Evolutionary conservation across 2,888 invertebrate genomes (phyloP), one percentile per base, ranked within the genome.

Genomic region (Andricus curvator): DNA sequence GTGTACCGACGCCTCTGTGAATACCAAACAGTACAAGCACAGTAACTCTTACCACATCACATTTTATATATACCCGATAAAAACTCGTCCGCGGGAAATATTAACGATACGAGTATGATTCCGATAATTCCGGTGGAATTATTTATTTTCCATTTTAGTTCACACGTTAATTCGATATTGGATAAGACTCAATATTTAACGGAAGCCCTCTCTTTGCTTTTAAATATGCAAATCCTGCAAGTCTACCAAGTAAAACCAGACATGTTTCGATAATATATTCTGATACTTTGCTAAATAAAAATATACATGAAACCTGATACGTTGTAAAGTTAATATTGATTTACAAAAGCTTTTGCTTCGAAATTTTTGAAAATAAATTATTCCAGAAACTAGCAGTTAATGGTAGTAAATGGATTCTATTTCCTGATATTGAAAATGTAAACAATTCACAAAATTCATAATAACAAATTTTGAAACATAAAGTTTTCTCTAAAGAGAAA

Each of bases 1-100:
- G 92, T 92, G 92, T 91, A 88, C 88, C 89, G 88, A 90, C 89
- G 90, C 91, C 86, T 88, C 86, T 86, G 88, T 85, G 92, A 93
- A 93, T 93, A 93, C 92, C 88, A 92, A 93, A 84, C 83, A 80
- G 88, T 90, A 86, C 86, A 87, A 87, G 82, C 83, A 84, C 79
- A 79, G 80, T 84, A 83, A 29, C 51, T 74, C 6, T 66, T 66
- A 70, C 70, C n/a, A 70, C 70, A 70, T 70, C 51, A 70, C 29
- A 70, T 51, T 51, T 51, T 51, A 51, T 11, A 70, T 62, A 25
- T 62, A 62, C 13, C 25, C 22, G 6, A 25, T 11, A 20, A 60
- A 60, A 60, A 60, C 9, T 60, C 22, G 17, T 11, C 4, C 60
- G 3, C 60, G 6, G 13, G 3, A 62, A 62, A 62, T 62, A 62